These are phyloP conservation scores for Tarsius wallacei DNA, from an alignment of 2,797 vertebrate species.

Conservation along the genomic window DNA sequence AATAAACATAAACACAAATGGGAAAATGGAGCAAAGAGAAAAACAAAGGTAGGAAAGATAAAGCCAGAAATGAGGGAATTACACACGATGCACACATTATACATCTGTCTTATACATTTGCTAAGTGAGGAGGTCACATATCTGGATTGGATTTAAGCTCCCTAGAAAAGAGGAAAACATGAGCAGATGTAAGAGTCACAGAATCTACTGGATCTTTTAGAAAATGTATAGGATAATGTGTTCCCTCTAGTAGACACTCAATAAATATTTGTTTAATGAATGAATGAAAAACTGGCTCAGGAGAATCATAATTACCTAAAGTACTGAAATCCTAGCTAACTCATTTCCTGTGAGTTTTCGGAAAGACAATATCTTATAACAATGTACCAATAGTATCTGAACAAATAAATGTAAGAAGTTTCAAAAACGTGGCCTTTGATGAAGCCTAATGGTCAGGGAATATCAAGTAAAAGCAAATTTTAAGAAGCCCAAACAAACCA, in stretches of 20 bases:
- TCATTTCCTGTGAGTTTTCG: background rate
- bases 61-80: background rate
- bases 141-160: background rate
- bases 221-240: background rate
- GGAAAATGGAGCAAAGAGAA: constrained; percentile 23
- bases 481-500: constrained; percentile 48
- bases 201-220: background rate
- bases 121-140: background rate
- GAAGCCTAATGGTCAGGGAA: background rate
- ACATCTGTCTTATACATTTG: background rate
- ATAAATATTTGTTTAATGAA: constrained; percentile 50
- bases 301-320: constrained; percentile 44
- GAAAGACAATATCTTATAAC: constrained; percentile 17
- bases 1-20: background rate
- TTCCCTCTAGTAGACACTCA: background rate
- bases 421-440: background rate
- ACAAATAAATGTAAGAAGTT: background rate
- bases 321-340: background rate
- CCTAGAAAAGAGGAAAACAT: constrained; percentile 20
- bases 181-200: background rate
- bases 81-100: background rate
- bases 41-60: constrained; percentile 18
- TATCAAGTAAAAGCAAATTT: constrained; percentile 48
- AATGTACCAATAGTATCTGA: background rate
- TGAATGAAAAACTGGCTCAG: constrained; percentile 31